These are phyloP conservation scores for Antheraea yamamai DNA, from an alignment of 2,888 invertebrate species.

Conservation along the genomic window DNA sequence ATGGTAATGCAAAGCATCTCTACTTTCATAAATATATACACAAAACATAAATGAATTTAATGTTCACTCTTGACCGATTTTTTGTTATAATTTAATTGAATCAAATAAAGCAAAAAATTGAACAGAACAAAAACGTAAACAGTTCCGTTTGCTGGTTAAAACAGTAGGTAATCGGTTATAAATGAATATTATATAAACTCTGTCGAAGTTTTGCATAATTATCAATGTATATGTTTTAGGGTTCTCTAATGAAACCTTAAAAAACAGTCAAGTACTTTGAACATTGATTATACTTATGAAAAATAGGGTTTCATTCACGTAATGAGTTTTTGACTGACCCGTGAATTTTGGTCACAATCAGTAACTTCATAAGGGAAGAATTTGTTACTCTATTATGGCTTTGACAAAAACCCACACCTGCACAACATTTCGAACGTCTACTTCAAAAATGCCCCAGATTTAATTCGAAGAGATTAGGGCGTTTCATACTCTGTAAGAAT, in stretches of 20 bases:
- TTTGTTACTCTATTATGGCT: too few species aligned
- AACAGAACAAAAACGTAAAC: conserved; percentile 6
- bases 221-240: background rate
- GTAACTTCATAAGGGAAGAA: too few species aligned
- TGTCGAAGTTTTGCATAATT: background rate
- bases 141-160: background rate
- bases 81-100: background rate
- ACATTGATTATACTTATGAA: background rate
- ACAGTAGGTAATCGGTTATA: background rate
- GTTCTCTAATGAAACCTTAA: background rate
- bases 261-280: background rate
- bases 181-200: background rate
- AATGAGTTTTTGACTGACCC: too few species aligned
- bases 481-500: too few species aligned
- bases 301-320: background rate
- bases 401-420: too few species aligned
- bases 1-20: background rate
- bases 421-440: too few species aligned
- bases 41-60: background rate
- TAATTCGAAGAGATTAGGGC: too few species aligned
- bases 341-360: too few species aligned
- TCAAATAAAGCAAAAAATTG: conserved; percentile 5
- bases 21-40: background rate
- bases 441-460: too few species aligned
- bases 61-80: conserved; percentile 1